Percentiles rank a stretch among this genome's conserved stretches.
phyloP scores from a whole-genome alignment of 2,797 vertebrate genomes.

The Prunella strophiata region DNA sequence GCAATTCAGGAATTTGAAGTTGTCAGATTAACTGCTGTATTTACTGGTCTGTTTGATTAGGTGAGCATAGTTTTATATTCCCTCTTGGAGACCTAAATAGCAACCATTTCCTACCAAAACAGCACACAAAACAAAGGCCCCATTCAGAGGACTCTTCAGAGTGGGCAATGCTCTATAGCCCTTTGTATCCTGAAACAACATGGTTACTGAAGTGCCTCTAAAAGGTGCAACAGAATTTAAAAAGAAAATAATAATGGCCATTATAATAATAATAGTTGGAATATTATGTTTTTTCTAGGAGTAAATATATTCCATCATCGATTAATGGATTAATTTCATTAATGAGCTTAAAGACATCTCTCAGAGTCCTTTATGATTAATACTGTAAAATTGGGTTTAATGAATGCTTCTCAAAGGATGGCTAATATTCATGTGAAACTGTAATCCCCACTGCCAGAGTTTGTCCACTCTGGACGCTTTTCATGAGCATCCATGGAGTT shows the following conservation, averaged over 20 bases:
- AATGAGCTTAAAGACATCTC: slow-evolving; percentile 19
- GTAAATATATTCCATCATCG: slow-evolving; percentile 29
- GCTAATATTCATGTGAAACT: slow-evolving; percentile 32
- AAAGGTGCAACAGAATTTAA: slow-evolving; percentile 63
- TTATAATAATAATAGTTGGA: slow-evolving; percentile 26
- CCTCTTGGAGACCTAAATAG: slow-evolving; percentile 89
- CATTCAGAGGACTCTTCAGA: slow-evolving; percentile 81
- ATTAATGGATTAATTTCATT: slow-evolving; percentile 45
- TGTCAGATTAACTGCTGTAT: slow-evolving; percentile 83
- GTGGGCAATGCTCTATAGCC: slow-evolving; percentile 72
- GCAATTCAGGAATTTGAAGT: slow-evolving; percentile 79
- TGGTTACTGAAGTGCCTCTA: slow-evolving; percentile 71
- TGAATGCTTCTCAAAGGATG: not conserved
- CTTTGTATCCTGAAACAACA: slow-evolving; percentile 78
- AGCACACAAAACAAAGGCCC: slow-evolving; percentile 87
- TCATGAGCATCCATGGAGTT: not conserved
- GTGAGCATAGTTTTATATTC: slow-evolving; percentile 92
- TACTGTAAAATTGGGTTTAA: not conserved
- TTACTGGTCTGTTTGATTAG: slow-evolving; percentile 89
- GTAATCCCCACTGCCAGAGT: not conserved
- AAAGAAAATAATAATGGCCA: slow-evolving; percentile 30
- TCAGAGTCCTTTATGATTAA: slow-evolving; percentile 10
- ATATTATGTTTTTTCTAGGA: slow-evolving; percentile 28
- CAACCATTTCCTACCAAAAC: slow-evolving; percentile 92
- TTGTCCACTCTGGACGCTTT: not conserved